phyloP scores from a whole-genome alignment of 2,797 vertebrate species.

The Aplochiton taeniatus region DNA sequence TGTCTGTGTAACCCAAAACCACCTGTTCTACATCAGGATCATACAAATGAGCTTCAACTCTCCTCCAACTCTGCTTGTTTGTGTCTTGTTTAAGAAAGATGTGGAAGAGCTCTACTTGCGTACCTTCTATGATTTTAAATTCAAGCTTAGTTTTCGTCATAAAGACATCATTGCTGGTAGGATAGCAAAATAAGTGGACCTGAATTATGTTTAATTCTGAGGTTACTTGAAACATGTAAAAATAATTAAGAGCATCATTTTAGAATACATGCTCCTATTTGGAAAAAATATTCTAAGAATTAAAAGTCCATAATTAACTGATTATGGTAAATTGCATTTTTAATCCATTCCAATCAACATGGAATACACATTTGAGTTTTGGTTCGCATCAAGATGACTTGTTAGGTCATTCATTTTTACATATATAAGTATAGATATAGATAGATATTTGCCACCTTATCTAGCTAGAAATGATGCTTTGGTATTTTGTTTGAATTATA shows the following conservation, averaged over 20 bases:
- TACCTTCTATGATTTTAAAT: neutral
- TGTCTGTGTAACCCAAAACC: slow-evolving; percentile 66
- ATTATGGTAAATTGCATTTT: neutral
- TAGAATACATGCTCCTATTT: neutral
- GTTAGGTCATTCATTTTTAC: slow-evolving; percentile 16
- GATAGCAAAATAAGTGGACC: no score
- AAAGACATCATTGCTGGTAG: no score
- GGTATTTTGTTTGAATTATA: slow-evolving; percentile 35
- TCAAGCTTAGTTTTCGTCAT: neutral
- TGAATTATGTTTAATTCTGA: no score
- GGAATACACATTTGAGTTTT: slow-evolving; percentile 33
- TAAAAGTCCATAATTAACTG: neutral
- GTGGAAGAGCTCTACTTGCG: slow-evolving; percentile 1
- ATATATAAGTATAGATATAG: slow-evolving; percentile 29
- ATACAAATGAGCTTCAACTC: slow-evolving; percentile 63
- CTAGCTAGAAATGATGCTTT: slow-evolving; percentile 18
- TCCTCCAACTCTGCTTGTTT: slow-evolving; percentile 38
- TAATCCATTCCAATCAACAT: slow-evolving; percentile 32
- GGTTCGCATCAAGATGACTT: slow-evolving; percentile 26
- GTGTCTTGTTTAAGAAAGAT: slow-evolving; percentile 28
- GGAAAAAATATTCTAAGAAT: neutral
- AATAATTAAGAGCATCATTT: no score
- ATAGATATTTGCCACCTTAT: slow-evolving; percentile 23
- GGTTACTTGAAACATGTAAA: no score
- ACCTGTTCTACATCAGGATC: slow-evolving; percentile 62